Base-by-base conservation (phyloP, 2,888 invertebrate species). In the Hydriomena furcata region DNA sequence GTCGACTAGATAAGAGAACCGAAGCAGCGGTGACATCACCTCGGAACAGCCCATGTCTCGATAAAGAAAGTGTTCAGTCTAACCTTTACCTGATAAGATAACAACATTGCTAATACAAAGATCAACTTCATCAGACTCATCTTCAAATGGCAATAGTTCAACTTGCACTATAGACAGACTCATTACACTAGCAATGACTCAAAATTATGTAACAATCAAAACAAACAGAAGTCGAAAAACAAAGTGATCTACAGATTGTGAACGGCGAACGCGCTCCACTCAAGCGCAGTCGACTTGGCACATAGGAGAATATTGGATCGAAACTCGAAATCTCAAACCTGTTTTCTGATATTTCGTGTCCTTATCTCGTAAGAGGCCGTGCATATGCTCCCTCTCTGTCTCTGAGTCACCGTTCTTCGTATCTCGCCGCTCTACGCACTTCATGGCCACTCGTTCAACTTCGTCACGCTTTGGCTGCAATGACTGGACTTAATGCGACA, bases 311-410 rank as follows among this genome's bases (percentile, higher is more conserved):
- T 89, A 90, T 89, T 84, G 87, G 83, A 85, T 89, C 82, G 82
- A 84, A 87, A 89, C 87, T 88, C 87, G 90, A 90, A 90, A 87
- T 89, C 82, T 79, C 70, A 79, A 90, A 90, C 88, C 86, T 83
- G 90, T 88, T 89, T 79, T 80, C 73, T 77, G 71, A 66, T 61
- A 68, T 77, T 68, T 68, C 55, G 63, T 71, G 72, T 88, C 87
- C 77, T 76, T 78, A 66, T 88, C 83, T 70, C 57, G 55, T 76
- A 52, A 63, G 60, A 63, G 55, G 54, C 52, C 58, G 61, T 65
- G 63, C 55, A 70, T 76, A 85, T 87, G 63, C 68, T 74, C 72
- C 68, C 60, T 81, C 89, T 82, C 84, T 71, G 66, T 89, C 77
- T 67, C 70, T 90, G 90, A 89, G 76, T 89, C 90, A 89, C 88